These are phyloP conservation scores for Drosophila setifemur DNA, from an alignment of 1,140 invertebrate species.

Conservation along the genomic window DNA sequence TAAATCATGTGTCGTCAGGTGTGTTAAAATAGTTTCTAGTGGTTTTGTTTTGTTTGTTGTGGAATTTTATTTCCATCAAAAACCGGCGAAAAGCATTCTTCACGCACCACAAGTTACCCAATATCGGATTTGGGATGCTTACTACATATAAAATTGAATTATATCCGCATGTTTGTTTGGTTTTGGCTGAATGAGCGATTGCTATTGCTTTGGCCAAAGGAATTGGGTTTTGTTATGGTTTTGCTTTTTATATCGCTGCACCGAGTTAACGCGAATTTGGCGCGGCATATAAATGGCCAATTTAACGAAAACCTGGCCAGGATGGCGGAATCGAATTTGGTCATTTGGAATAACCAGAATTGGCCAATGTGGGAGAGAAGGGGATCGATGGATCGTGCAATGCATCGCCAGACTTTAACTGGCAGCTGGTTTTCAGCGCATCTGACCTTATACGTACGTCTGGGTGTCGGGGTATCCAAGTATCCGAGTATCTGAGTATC, in stretches of 20 bases:
- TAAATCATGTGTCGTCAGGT: conserved; percentile 67
- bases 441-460: conserved; percentile 35
- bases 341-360: conserved; percentile 47
- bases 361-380: conserved; percentile 22
- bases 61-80: conserved; percentile 29
- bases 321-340: conserved; percentile 42
- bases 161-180: conserved; percentile 16
- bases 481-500: not conserved
- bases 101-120: conserved; percentile 27
- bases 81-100: conserved; percentile 18
- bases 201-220: not conserved
- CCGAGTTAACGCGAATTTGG: conserved; percentile 30
- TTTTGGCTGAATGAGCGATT: not conserved
- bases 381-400: conserved; percentile 24
- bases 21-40: conserved; percentile 76
- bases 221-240: conserved; percentile 9
- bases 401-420: conserved; percentile 11
- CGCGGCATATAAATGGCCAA: conserved; percentile 47
- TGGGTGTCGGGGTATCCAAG: conserved; percentile 1
- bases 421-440: conserved; percentile 21
- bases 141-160: conserved; percentile 21
- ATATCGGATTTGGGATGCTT: conserved; percentile 24
- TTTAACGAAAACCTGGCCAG: conserved; percentile 22
- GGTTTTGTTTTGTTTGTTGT: conserved; percentile 61
- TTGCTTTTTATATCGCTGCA: conserved; percentile 6